Conservation (phyloP, 2,888 invertebrate genomes). For the Aphidoletes aphidimyza region DNA sequence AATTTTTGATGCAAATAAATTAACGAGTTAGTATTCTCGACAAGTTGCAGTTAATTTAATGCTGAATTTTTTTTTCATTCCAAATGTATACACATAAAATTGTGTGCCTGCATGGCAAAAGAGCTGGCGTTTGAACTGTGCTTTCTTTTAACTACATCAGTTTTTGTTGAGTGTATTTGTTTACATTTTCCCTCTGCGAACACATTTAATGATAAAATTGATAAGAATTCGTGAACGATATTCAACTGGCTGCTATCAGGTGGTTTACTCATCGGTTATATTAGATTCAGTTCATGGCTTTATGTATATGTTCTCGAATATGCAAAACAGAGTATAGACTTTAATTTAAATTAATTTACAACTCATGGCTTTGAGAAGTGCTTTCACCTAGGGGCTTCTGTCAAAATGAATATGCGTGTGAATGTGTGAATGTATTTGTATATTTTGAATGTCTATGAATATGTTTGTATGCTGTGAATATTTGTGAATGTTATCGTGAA, state of each 20-base stretch:
- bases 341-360: constrained; percentile 51
- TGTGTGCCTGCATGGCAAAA: not conserved
- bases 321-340: not conserved
- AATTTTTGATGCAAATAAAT: constrained; percentile 53
- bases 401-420: too few relatives aligned
- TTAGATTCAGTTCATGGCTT: not conserved
- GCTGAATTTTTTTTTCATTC: not conserved
- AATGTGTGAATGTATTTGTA: too few relatives aligned
- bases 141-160: not conserved
- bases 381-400: too few relatives aligned
- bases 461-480: too few relatives aligned
- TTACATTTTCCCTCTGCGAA: not conserved
- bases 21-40: not conserved
- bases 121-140: not conserved
- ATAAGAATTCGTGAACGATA: not conserved
- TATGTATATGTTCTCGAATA: not conserved
- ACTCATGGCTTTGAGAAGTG: constrained; percentile 25
- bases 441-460: too few relatives aligned
- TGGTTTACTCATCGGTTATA: constrained; percentile 6
- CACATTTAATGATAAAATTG: constrained; percentile 31
- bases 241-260: not conserved
- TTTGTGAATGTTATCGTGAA: too few relatives aligned
- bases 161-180: not conserved
- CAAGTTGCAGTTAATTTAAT: constrained; percentile 43
- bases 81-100: not conserved